Percentiles rank a stretch among this genome's conserved stretches.
phyloP scores from a whole-genome alignment of 2,113 vertebrate species.

The Cinclus mexicanus region DNA sequence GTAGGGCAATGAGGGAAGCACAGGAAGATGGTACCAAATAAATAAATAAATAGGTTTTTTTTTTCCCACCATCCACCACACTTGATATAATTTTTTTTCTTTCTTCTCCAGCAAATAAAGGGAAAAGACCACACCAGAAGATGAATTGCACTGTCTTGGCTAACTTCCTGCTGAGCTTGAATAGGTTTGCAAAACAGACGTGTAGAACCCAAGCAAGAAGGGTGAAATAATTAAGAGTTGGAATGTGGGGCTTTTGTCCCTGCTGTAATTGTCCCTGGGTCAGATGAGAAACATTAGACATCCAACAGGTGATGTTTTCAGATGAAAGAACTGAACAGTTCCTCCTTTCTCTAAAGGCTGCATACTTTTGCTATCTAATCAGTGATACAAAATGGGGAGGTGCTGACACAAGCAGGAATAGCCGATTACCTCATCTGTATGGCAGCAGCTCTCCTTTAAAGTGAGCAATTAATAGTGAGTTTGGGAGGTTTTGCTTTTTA shows the following conservation, averaged over 20 bases:
- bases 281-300: slow-evolving; percentile 34
- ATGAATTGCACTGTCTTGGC: neutral
- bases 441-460: slow-evolving; percentile 34
- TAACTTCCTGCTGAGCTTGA: slow-evolving; percentile 1
- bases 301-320: slow-evolving; percentile 48
- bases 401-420: slow-evolving; percentile 55
- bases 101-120: neutral
- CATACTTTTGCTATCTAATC: slow-evolving; percentile 60
- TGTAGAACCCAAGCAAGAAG: neutral
- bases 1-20: neutral
- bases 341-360: slow-evolving; percentile 45
- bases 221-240: neutral
- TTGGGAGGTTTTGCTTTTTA: neutral
- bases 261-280: slow-evolving; percentile 13
- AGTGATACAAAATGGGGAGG: slow-evolving; percentile 39
- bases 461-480: neutral
- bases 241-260: slow-evolving; percentile 44
- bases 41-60: neutral
- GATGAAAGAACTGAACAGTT: slow-evolving; percentile 8
- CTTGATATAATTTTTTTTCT: neutral
- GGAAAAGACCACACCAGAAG: neutral
- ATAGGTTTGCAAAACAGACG: neutral
- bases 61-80: neutral
- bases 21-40: neutral
- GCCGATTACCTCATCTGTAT: slow-evolving; percentile 30